Evolutionary conservation across 1,140 invertebrate genomes (phyloP), one percentile per base, ranked within the genome.

Genomic region (Lepidurus apus): DNA sequence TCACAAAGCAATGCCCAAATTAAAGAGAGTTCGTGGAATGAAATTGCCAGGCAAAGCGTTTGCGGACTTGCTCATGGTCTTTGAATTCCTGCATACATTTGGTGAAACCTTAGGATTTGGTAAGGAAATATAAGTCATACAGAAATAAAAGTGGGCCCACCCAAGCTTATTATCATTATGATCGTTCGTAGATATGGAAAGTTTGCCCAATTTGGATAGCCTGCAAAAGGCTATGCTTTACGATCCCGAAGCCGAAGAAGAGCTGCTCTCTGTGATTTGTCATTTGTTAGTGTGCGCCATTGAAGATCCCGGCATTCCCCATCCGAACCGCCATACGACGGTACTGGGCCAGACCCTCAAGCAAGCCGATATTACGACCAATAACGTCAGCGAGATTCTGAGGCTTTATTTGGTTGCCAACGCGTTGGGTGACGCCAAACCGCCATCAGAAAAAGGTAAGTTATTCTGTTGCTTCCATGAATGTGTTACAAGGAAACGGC

Each of bases 61-160:
- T 87, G 92, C 94, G 2, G 95, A 98, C 86, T 87, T 93, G 47
- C 87, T 98, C 6, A 97, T 98, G 93, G 92, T 96, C 3, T 93
- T 94, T 83, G 96, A 98, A 87, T 98, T 98, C 85, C 87, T 97
- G 74, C 93, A 97, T 82, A 98, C 97, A 85, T 98, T 98, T 84
- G 95, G 94, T 42, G 93, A 95, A 85, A 95, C 95, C 0, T 87
- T 98, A 10, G 95, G 95, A 73, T 97, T 97, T 83, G 93, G 93
- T 94, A 84, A 89, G 88, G 84, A 7, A 34, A 80, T 42, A 65
- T 0, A 21, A 13, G 53, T 17, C 53, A 21, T 13, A 21, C 1
- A 65, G n/a, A 21, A 65, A 6, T 13, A 21, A 9, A 9, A 65
- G 21, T n/a, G n/a, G 53, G 2, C 13, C 17, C 6, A 65, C 10